Evolutionary conservation across 2,113 vertebrate species (phyloP), one percentile per base, ranked within the genome.

Genomic region (Tragelaphus scriptus): DNA sequence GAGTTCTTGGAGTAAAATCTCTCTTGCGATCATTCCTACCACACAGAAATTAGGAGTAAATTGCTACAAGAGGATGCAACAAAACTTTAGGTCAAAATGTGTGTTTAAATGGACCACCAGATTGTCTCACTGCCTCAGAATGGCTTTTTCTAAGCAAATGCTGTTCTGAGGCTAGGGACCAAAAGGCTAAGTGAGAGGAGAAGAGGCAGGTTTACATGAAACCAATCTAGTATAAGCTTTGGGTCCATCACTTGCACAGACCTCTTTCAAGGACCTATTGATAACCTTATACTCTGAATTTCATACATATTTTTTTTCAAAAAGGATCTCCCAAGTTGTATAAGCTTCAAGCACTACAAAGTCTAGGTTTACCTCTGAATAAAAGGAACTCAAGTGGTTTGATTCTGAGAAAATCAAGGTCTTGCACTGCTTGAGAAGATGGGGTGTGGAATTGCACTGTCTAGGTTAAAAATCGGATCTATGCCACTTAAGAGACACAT

Each of bases 11-110:
- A 79, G 61, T 65, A 90, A 85, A 85, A 85, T 44, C 11, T 68
- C 17, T 61, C 30, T 79, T 87, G 36, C 23, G 65, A 82, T 23
- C 32, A 88, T 93, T 80, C 59, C 84, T 32, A 30, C 9, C 26
- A 40, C 53, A 30, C 21, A 77, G 71, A 87, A 88, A 81, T 56
- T 63, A 23, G 13, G 17, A 14, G 32, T 79, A 63, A 88, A 17
- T 51, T 56, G 51, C 47, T 68, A 61, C 7, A 65, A 36, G 55
- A 82, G 63, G 21, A 81, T 47, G 2, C 58, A 82, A 5, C 40
- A 58, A 77, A 63, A 86, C 58, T 81, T 89, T 89, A 75, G 28
- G 59, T 86, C 47, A 85, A 85, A 89, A 68, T 28, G 61, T 14
- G 8, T 75, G 17, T 89, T 89, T 56, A 53, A 79, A 30, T 88